phyloP scores from a whole-genome alignment of 64 coral and sea anemone species.

The Astreopora myriophthalma region DNA sequence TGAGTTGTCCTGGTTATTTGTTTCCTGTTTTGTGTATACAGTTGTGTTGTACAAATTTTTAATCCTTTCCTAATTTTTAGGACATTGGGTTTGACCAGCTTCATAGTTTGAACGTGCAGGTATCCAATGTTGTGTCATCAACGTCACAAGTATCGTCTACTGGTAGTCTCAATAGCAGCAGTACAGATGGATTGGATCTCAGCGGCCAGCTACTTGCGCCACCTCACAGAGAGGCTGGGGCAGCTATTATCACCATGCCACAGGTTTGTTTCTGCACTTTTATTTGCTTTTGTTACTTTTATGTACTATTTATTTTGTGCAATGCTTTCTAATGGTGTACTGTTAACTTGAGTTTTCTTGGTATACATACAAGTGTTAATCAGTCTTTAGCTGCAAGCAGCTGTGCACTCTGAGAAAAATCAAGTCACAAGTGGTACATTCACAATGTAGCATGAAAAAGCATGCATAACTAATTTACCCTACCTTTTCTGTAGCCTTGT shows the following conservation, averaged over 20 bases:
- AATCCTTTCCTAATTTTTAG: not conserved
- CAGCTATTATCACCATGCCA: constrained; percentile 50
- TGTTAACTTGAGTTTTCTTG: too few relatives aligned
- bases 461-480: too few relatives aligned
- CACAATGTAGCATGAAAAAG: too few relatives aligned
- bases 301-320: not conserved
- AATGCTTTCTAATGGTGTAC: not conserved
- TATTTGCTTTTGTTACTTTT: not conserved
- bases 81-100: constrained; percentile 70
- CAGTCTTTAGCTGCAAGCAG: too few relatives aligned
- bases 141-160: constrained; percentile 32
- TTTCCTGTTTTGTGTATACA: not conserved
- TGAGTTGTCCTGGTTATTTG: too few relatives aligned
- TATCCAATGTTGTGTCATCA: constrained; percentile 28
- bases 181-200: constrained; percentile 8
- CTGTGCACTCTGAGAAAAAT: too few relatives aligned
- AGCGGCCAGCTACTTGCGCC: not conserved
- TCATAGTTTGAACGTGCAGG: constrained; percentile 56
- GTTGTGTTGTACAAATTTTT: not conserved
- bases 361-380: too few relatives aligned
- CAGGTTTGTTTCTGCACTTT: constrained; percentile 2
- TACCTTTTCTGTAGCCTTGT: too few relatives aligned
- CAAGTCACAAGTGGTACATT: too few relatives aligned
- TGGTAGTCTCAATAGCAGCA: constrained; percentile 22
- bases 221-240: constrained; percentile 57